A percentile compares a stretch with the other conserved stretches of the same genome.
These are phyloP conservation scores for Rhinopithecus roxellana DNA, from an alignment of 2,113 vertebrate species.

Conservation along the genomic window DNA sequence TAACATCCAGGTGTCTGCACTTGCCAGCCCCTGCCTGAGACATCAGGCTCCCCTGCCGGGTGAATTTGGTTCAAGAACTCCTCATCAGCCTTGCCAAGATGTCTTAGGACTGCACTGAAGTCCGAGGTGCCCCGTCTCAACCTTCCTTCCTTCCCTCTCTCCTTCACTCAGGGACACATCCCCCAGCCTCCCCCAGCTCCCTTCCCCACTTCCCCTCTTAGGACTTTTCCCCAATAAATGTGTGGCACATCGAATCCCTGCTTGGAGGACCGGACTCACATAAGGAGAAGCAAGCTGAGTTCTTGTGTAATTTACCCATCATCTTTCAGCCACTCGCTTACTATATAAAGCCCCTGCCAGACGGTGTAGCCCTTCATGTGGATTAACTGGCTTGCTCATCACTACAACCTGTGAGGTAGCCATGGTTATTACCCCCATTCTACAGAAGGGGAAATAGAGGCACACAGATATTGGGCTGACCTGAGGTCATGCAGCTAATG, in stretches of 20 bases:
- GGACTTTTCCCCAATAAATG: background rate
- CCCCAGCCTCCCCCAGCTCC: background rate
- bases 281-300: background rate
- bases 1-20: rapidly evolving
- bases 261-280: background rate
- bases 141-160: background rate
- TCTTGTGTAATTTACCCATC: background rate
- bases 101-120: background rate
- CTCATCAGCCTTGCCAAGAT: background rate
- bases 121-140: background rate
- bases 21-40: background rate
- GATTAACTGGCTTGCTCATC: background rate
- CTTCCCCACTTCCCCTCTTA: background rate
- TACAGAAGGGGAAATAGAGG: background rate
- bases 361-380: background rate
- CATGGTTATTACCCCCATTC: background rate
- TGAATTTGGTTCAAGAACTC: background rate
- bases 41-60: background rate
- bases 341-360: background rate
- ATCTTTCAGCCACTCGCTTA: background rate
- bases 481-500: background rate
- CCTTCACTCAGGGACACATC: background rate
- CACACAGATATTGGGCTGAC: background rate
- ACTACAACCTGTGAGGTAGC: background rate
- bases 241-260: background rate